Evolutionary conservation across 1,140 invertebrate species (phyloP).

Genomic region (Nasonia vitripennis): DNA sequence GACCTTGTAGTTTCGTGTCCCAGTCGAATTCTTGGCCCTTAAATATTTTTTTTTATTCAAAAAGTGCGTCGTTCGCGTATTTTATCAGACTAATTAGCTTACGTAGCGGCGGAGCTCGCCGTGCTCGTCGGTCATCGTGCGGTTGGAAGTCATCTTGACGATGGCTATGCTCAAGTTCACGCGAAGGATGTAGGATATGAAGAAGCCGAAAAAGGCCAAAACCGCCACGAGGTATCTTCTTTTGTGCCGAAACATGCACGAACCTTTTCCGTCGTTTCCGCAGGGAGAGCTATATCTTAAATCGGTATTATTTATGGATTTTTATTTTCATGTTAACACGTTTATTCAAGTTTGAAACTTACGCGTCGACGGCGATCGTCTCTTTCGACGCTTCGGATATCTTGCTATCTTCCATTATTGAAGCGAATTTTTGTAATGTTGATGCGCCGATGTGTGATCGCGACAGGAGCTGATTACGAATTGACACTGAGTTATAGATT

Average conservation of each 20-base stretch:
- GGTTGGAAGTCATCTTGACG: slow-evolving; percentile 88
- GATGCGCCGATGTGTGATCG: background rate
- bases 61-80: background rate
- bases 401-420: background rate
- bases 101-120: slow-evolving; percentile 76
- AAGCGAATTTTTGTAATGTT: background rate
- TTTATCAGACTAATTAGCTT: slow-evolving; percentile 57
- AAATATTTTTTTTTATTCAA: background rate
- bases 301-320: too few species aligned
- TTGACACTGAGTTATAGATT: background rate
- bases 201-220: slow-evolving; percentile 91
- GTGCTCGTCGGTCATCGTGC: slow-evolving; percentile 76
- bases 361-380: background rate
- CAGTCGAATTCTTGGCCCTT: slow-evolving; percentile 86
- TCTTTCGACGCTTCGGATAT: background rate
- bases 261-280: slow-evolving; percentile 69
- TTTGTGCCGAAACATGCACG: slow-evolving; percentile 83
- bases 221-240: slow-evolving; percentile 84
- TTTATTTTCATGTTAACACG: too few species aligned
- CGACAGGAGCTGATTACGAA: background rate
- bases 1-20: slow-evolving; percentile 85
- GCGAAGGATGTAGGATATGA: slow-evolving; percentile 89
- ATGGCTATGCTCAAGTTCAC: slow-evolving; percentile 93
- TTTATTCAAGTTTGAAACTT: background rate
- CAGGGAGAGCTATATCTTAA: slow-evolving; percentile 2